Base-by-base conservation (phyloP, 2,797 vertebrate genomes). In the Mustela erminea region DNA sequence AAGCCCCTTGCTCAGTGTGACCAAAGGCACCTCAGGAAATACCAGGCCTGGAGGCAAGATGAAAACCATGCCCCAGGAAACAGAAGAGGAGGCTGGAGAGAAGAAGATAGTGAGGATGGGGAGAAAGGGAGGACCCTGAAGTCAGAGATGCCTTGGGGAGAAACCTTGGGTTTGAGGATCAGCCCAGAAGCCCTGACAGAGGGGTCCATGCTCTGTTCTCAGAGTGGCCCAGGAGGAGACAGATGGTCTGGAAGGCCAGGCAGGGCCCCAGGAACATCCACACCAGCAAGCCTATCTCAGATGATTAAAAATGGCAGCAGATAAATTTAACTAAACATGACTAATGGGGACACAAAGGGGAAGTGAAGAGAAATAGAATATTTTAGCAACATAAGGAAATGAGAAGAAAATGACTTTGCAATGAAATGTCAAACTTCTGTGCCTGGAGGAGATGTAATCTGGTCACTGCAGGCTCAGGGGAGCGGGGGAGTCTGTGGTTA, bases 301-400 rank as follows among this genome's bases (percentile, higher is more conserved):
- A 96, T 97, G 97, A 98, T 97, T 97, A 97, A 97, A 96, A 97
- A 96, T 94, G 97, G 93, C 95, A 98, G 94, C 32, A 88, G 97
- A 97, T 96, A 97, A 97, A 98, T 98, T 98, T 98, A 98, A 97
- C 97, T 89, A 94, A 97, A 98, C 0, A n/a, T 98, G 97, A 98
- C 92, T 98, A 97, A 98, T 98, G 97, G 96, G 96, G 85, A 93
- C 92, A 97, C 94, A 87, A 97, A 98, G 89, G 95, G 96, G 96
- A 98, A 96, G 93, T 87, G 96, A 94, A 98, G 70, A 97, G 95
- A 97, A 97, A 98, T 86, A 93, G 98, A 98, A 97, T 98, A 97
- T 98, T 98, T 98, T 96, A 98, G 97, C 92, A 97, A 97, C 96
- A 96, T 96, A 97, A 98, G 97, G 97, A 98, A 98, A 98, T 98